Conservation (phyloP, 37 sponge, comb jelly and placozoan species). For the Spongia lamella region DNA sequence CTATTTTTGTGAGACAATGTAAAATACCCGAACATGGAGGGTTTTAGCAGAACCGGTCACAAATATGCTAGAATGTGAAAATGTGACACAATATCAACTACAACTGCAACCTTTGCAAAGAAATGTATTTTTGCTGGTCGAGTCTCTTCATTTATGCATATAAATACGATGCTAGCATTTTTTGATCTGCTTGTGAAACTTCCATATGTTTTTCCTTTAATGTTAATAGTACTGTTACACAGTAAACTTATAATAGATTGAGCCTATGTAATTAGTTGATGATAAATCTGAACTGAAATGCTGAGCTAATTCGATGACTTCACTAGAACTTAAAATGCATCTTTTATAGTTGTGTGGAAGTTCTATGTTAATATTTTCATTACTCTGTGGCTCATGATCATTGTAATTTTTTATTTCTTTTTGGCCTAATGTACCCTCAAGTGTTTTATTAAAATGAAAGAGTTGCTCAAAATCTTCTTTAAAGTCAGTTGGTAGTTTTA, state of each 20-base stretch:
- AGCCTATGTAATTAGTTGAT: not conserved
- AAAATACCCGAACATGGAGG: too few species aligned
- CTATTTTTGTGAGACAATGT: too few species aligned
- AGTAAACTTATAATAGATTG: not conserved
- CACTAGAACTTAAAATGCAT: constrained; percentile 6
- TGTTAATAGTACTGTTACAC: constrained; percentile 2
- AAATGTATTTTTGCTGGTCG: constrained; percentile 12
- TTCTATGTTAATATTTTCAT: too few species aligned
- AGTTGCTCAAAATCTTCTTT: not conserved
- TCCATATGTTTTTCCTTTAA: constrained; percentile 10
- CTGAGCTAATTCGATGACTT: not conserved
- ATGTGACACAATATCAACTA: not conserved
- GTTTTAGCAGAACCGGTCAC: too few species aligned
- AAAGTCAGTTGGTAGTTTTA: not conserved
- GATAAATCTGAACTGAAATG: not conserved
- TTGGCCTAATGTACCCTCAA: too few species aligned
- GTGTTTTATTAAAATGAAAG: not conserved
- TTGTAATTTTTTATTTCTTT: not conserved
- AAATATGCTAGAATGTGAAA: not conserved
- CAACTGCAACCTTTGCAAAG: constrained; percentile 17
- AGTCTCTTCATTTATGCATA: not conserved
- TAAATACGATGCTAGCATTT: not conserved
- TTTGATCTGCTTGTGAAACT: not conserved
- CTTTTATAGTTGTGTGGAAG: not conserved
- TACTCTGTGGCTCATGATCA: too few species aligned